Evolutionary conservation across 2,888 invertebrate species (phyloP).

Genomic region (Pandemis corylana): DNA sequence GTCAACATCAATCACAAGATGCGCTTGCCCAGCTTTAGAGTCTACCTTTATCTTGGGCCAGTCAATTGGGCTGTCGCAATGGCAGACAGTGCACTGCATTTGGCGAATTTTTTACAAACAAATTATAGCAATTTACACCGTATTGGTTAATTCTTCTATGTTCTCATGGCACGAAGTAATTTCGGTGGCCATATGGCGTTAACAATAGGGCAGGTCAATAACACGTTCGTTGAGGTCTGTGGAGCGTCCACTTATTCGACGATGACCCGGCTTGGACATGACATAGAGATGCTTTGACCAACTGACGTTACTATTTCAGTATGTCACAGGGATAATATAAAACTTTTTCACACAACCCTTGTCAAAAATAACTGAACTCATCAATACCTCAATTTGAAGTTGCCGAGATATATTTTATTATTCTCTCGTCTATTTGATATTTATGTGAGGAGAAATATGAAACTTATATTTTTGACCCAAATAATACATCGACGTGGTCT

Average conservation of each 20-base stretch:
- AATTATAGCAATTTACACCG: no score
- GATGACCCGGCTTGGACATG: conserved; percentile 62
- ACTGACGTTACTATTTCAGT: conserved; percentile 41
- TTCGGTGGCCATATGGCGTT: conserved; percentile 76
- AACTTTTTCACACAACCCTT: conserved; percentile 39
- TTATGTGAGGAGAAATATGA: neutral
- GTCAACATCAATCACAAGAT: no score
- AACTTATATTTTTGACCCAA: neutral
- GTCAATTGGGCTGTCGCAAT: no score
- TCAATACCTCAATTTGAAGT: conserved; percentile 23
- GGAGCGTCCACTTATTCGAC: conserved; percentile 74
- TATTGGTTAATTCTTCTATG: no score
- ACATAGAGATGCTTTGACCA: conserved; percentile 60
- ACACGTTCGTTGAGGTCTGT: conserved; percentile 70
- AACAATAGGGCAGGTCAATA: conserved; percentile 82
- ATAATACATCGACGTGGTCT: no score
- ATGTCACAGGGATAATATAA: conserved; percentile 24
- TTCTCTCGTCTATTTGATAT: neutral
- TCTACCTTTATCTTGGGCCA: no score
- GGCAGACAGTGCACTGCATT: no score
- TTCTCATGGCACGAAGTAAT: conserved; percentile 63
- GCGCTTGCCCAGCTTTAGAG: no score
- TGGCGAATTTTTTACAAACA: no score
- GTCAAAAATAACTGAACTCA: conserved; percentile 32
- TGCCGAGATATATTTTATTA: conserved; percentile 14